A percentile compares a stretch with the other conserved stretches of the same genome.
phyloP scores from a whole-genome alignment of 2,797 vertebrate genomes.

The Halcyon smyrnensis region DNA sequence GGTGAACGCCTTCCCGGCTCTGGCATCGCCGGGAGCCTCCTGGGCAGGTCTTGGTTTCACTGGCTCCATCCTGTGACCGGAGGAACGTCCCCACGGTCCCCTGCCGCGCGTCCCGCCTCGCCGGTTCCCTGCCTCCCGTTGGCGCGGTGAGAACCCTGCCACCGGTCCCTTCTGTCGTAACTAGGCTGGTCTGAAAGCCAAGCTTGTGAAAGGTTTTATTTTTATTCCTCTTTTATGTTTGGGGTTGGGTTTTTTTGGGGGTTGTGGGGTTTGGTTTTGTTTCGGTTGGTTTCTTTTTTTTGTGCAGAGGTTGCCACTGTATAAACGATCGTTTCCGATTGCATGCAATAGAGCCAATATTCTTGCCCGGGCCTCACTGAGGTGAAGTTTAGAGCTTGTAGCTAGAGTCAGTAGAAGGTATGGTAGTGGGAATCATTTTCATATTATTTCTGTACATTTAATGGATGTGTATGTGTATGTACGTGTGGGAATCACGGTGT shows the following conservation, averaged over 20 bases:
- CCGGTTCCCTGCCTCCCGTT: slow-evolving; percentile 55
- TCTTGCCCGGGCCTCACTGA: slow-evolving; percentile 72
- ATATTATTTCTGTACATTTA: slow-evolving; percentile 59
- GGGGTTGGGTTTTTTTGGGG: background rate
- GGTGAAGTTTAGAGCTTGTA: slow-evolving; percentile 72
- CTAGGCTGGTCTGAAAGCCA: slow-evolving; percentile 55
- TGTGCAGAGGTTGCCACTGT: slow-evolving; percentile 67
- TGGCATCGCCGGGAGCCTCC: slow-evolving; percentile 41
- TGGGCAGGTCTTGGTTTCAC: slow-evolving; percentile 41
- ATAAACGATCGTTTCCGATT: slow-evolving; percentile 65
- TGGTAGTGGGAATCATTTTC: slow-evolving; percentile 67
- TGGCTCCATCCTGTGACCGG: slow-evolving; percentile 78
- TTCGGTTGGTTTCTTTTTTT: background rate
- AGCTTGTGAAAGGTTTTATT: slow-evolving; percentile 69
- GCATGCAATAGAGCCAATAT: slow-evolving; percentile 74
- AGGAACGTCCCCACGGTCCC: slow-evolving; percentile 27
- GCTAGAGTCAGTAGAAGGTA: slow-evolving; percentile 66
- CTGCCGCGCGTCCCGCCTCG: background rate
- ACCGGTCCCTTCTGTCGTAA: slow-evolving; percentile 49
- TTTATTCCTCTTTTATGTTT: background rate
- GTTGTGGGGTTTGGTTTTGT: background rate
- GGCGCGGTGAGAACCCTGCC: slow-evolving; percentile 47
- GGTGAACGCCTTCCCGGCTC: background rate
- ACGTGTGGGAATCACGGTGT: slow-evolving; percentile 38
- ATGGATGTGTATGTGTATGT: slow-evolving; percentile 17